phyloP scores from a whole-genome alignment of 2,797 vertebrate genomes.

The Clarias fuscus region DNA sequence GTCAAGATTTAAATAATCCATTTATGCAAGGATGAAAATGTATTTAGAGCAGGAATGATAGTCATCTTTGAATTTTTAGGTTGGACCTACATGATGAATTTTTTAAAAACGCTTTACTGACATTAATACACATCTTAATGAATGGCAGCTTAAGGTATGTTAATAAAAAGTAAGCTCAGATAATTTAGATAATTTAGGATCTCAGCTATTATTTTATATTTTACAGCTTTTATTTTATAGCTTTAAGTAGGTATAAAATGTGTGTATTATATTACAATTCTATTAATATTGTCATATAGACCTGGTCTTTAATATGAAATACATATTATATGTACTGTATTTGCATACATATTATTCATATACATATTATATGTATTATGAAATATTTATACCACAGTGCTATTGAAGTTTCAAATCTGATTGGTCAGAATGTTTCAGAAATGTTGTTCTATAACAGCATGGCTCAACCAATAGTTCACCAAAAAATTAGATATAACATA shows the following conservation, averaged over 20 bases:
- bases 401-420: not conserved
- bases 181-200: not conserved
- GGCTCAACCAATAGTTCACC: not conserved
- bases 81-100: conserved; percentile 37
- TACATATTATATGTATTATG: not conserved
- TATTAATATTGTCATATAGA: not conserved
- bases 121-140: conserved; percentile 70
- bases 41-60: not conserved
- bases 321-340: not conserved
- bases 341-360: not conserved
- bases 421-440: not conserved
- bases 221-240: not conserved
- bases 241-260: not conserved
- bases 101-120: conserved; percentile 56
- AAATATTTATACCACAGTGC: not conserved
- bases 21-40: not conserved
- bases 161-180: not conserved
- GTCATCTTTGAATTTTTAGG: conserved; percentile 48
- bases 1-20: not conserved
- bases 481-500: no score
- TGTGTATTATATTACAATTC: not conserved
- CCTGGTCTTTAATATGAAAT: not conserved
- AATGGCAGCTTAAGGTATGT: not conserved
- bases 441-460: not conserved
- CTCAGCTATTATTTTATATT: not conserved